These are phyloP conservation scores for Notamacropus eugenii DNA, from an alignment of 2,797 vertebrate genomes.

Conservation along the genomic window DNA sequence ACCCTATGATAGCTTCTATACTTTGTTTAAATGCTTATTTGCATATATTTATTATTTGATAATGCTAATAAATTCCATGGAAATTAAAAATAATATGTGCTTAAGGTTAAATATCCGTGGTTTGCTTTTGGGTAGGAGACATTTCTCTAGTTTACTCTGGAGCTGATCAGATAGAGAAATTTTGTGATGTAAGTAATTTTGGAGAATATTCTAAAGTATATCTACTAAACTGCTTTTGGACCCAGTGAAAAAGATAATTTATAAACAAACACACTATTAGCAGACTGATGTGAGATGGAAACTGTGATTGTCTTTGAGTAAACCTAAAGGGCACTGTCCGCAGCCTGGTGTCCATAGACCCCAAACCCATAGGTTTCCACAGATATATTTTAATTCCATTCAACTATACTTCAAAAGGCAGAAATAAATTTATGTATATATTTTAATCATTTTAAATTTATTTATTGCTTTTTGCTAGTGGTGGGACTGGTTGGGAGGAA, in stretches of 20 bases:
- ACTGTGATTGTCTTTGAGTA: not conserved
- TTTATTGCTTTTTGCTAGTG: not conserved
- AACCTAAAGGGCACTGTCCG: not conserved
- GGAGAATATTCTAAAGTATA: not conserved
- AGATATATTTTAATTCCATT: not conserved
- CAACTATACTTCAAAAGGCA: not conserved
- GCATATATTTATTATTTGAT: not conserved
- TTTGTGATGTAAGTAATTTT: not conserved
- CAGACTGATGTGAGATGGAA: not conserved
- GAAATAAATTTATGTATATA: not conserved
- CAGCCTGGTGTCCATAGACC: not conserved
- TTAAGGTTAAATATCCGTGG: not conserved
- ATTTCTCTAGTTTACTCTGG: not conserved
- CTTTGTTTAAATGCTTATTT: not conserved
- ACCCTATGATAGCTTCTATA: not conserved
- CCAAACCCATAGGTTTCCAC: not conserved
- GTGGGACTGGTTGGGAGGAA: not conserved
- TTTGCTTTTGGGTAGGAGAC: not conserved
- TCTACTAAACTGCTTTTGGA: not conserved
- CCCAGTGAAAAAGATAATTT: not conserved
- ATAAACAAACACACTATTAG: not conserved
- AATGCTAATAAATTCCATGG: not conserved
- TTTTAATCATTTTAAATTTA: not conserved
- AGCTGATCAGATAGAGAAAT: not conserved
- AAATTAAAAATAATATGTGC: not conserved